Conservation (phyloP, 2,888 invertebrate species). For the Lottia scabra region DNA sequence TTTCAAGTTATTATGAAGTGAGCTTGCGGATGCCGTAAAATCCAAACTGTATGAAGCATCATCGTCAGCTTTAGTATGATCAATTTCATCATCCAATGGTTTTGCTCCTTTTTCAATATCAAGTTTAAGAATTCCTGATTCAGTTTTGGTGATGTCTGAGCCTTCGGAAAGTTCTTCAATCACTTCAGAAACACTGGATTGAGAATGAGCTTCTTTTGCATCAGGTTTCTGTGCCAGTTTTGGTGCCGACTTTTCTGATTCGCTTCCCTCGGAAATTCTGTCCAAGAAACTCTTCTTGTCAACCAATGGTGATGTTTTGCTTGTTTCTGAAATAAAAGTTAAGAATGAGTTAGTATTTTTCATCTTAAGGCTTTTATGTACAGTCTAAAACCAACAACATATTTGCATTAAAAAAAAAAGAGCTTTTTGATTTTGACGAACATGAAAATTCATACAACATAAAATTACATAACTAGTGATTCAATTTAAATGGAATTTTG, state of each 20-base stretch:
- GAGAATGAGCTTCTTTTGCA: slow-evolving; percentile 9
- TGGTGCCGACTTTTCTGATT: slow-evolving; percentile 31
- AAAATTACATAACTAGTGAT: too few species aligned
- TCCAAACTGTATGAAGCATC: slow-evolving; percentile 35
- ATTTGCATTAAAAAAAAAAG: too few species aligned
- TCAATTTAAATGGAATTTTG: too few species aligned
- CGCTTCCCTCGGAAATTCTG: slow-evolving; percentile 55
- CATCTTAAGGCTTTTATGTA: too few species aligned
- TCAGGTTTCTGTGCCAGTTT: slow-evolving; percentile 4
- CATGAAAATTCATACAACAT: too few species aligned
- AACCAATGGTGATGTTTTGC: not conserved
- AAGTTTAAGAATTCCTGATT: slow-evolving; percentile 23
- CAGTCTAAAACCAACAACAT: too few species aligned
- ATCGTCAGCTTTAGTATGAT: slow-evolving; percentile 25
- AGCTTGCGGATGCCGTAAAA: slow-evolving; percentile 39
- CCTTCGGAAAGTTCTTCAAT: slow-evolving; percentile 36
- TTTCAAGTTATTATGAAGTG: slow-evolving; percentile 34
- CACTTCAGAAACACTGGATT: slow-evolving; percentile 33
- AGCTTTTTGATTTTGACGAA: too few species aligned
- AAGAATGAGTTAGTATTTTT: not conserved
- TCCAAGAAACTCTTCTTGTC: slow-evolving; percentile 35
- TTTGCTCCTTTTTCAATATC: not conserved
- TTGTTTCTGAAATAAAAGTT: not conserved
- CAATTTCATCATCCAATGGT: slow-evolving; percentile 31
- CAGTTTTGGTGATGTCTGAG: slow-evolving; percentile 17